Evolutionary conservation across 2,888 invertebrate genomes (phyloP).

Genomic region (Luperina testacea): DNA sequence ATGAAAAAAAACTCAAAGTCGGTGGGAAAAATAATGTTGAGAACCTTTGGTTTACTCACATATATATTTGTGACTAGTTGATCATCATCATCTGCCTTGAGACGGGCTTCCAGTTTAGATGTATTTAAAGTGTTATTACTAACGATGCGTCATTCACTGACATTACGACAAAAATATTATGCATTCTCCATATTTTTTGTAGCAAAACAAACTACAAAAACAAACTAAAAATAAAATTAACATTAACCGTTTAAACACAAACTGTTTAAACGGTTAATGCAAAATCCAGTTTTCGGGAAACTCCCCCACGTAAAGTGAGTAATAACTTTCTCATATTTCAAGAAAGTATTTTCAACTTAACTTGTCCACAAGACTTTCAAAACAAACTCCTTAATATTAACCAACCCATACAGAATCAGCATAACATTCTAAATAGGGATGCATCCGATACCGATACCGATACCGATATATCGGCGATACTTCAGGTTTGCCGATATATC

Average conservation of each 20-base stretch:
- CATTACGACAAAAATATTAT: neutral
- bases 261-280: neutral
- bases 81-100: neutral
- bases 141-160: neutral
- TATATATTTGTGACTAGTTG: neutral
- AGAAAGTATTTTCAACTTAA: conserved; percentile 20
- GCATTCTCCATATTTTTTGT: neutral
- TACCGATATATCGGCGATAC: too few species aligned
- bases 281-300: conserved; percentile 11
- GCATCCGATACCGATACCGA: too few species aligned
- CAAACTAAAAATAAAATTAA: too few species aligned
- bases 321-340: conserved; percentile 42
- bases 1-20: too few species aligned
- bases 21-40: too few species aligned
- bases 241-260: too few species aligned
- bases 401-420: conserved; percentile 23
- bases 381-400: conserved; percentile 45
- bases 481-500: too few species aligned
- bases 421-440: too few species aligned
- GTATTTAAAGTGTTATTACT: neutral
- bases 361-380: conserved; percentile 40
- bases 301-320: neutral
- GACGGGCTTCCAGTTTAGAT: too few species aligned
- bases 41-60: too few species aligned
- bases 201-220: too few species aligned